These are phyloP conservation scores for Cherax quadricarinatus DNA, from an alignment of 1,140 invertebrate genomes.

Conservation along the genomic window DNA sequence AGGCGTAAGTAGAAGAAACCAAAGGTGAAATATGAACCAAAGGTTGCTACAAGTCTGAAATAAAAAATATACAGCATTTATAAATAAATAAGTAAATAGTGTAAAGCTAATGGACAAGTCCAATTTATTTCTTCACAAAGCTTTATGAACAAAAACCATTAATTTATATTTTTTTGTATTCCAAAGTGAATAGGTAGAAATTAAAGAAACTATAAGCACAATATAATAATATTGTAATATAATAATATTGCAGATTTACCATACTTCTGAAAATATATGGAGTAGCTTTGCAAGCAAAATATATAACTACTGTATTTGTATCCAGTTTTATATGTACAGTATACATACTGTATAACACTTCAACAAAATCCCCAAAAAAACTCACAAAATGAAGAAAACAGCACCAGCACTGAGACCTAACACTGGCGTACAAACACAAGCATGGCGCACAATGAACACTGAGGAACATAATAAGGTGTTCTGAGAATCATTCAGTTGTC, in stretches of 20 bases:
- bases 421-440: conserved; percentile 23
- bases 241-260: no score
- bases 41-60: conserved; percentile 57
- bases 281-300: no score
- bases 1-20: conserved; percentile 77
- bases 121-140: no score
- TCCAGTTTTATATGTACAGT: no score
- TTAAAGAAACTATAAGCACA: no score
- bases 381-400: conserved; percentile 62
- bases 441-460: conserved; percentile 40
- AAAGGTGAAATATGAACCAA: conserved; percentile 74
- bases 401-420: conserved; percentile 40
- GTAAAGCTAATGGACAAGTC: background rate
- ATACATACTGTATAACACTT: no score
- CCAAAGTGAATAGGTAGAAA: no score
- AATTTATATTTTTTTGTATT: no score
- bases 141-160: no score
- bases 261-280: no score
- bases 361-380: background rate
- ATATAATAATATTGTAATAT: no score
- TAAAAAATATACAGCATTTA: background rate
- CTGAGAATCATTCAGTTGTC: background rate
- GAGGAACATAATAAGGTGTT: background rate
- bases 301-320: no score
- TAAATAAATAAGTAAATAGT: background rate